Conservation (phyloP, 2,797 vertebrate genomes). For the Pipistrellus pygmaeus region DNA sequence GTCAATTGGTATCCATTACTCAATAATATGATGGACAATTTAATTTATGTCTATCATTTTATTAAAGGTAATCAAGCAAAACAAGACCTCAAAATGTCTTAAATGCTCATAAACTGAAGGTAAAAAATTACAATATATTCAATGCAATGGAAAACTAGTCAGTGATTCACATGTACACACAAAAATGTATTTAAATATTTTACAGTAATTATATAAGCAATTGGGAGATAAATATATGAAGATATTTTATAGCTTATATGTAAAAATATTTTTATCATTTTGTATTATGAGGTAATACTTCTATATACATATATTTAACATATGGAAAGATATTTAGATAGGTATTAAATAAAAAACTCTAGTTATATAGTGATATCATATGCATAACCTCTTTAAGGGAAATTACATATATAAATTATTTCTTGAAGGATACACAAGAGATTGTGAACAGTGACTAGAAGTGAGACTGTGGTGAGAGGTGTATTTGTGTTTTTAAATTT, state of each 20-base stretch:
- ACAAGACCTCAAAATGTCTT: not conserved
- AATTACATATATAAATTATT: not conserved
- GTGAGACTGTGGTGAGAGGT: not conserved
- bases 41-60: not conserved
- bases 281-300: not conserved
- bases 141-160: constrained; percentile 24
- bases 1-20: not conserved
- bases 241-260: not conserved
- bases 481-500: not conserved
- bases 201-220: not conserved
- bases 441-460: not conserved
- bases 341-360: not conserved
- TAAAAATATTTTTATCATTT: not conserved
- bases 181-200: constrained; percentile 5
- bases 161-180: constrained; percentile 11
- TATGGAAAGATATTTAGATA: constrained; percentile 12
- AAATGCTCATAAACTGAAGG: constrained; percentile 28
- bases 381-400: not conserved
- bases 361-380: not conserved
- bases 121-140: not conserved
- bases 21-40: not conserved
- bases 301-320: not conserved
- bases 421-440: constrained; percentile 19
- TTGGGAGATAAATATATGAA: not conserved
- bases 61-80: constrained; percentile 27